These are phyloP conservation scores for Esperia sulphurella DNA, from an alignment of 2,888 invertebrate species.

Conservation along the genomic window DNA sequence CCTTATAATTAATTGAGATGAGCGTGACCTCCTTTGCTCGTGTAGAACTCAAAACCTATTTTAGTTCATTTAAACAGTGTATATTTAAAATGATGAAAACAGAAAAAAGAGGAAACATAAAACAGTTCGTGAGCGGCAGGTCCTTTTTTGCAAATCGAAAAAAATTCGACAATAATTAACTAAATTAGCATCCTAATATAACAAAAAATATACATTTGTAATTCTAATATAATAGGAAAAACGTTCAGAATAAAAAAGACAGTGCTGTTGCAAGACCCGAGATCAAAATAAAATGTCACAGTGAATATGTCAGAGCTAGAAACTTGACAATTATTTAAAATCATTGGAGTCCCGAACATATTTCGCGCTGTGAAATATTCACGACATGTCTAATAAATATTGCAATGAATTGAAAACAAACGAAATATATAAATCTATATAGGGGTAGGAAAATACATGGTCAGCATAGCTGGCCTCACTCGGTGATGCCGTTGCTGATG, in stretches of 20 bases:
- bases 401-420: constrained; percentile 40
- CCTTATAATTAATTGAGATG: constrained; percentile 18
- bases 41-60: constrained; percentile 9
- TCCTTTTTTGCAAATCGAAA: constrained; percentile 9
- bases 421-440: constrained; percentile 15
- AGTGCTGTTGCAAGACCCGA: constrained; percentile 59
- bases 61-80: neutral
- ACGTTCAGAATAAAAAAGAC: constrained; percentile 37
- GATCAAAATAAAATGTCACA: constrained; percentile 53
- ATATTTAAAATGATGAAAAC: constrained; percentile 1
- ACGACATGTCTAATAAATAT: constrained; percentile 47
- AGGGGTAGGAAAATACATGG: constrained; percentile 1
- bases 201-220: constrained; percentile 54
- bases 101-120: constrained; percentile 15
- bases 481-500: constrained; percentile 54
- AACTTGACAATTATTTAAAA: constrained; percentile 24
- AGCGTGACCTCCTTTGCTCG: constrained; percentile 9
- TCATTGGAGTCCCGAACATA: constrained; percentile 51
- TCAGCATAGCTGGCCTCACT: constrained; percentile 30
- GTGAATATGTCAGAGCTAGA: constrained; percentile 69
- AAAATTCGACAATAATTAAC: constrained; percentile 25
- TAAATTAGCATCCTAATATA: constrained; percentile 39
- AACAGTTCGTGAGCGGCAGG: constrained; percentile 46
- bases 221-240: constrained; percentile 42
- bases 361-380: constrained; percentile 69